Base-by-base conservation (phyloP, 2,113 vertebrate genomes). In the Chlorodrepanis virens region DNA sequence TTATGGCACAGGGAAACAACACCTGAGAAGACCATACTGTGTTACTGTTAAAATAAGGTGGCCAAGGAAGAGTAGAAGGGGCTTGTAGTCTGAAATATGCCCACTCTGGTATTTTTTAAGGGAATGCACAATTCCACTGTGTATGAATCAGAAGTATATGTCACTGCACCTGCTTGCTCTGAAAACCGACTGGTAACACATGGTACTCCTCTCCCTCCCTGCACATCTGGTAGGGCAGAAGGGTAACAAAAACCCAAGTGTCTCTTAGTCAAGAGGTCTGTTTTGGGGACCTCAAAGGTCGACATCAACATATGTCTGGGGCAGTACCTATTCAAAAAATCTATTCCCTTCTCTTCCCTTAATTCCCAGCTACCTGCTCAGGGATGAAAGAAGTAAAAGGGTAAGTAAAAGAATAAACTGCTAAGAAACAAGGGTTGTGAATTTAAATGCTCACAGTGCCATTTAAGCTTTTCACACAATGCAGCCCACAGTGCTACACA, bases 281-380 rank as follows among this genome's bases (percentile, higher is more conserved):
- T 14, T 21, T 9, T 14, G n/a, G 28, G 22, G 35, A 63, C 24
- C 17, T 47, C 18, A 77, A 81, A 61, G 21, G 11, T 57, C 16
- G 14, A 44, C 2, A 10, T 35, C 2, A 1, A 33, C 1, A 0
- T 8, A 33, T 11, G 3, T 27, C 25, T 50, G 11, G 3, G 47
- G 19, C 14, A 54, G 23, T 10, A 65, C 28, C 37, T 42, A 31
- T 9, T 27, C 10, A 77, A 68, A 57, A 3, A 0, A 22, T 12
- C 47, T 15, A 72, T 35, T 35, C 56, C 56, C 23, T 35, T 44
- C 40, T 27, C 6, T 71, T 54, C 17, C 39, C 27, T 72, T 64
- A 49, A 83, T 22, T 71, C 21, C 21, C 24, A 64, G 24, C 28
- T 1, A 3, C 17, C 53, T 76, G 31, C 11, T 52, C 22, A 83